Evolutionary conservation across 2,113 vertebrate genomes (phyloP).

Genomic region (Condylura cristata): DNA sequence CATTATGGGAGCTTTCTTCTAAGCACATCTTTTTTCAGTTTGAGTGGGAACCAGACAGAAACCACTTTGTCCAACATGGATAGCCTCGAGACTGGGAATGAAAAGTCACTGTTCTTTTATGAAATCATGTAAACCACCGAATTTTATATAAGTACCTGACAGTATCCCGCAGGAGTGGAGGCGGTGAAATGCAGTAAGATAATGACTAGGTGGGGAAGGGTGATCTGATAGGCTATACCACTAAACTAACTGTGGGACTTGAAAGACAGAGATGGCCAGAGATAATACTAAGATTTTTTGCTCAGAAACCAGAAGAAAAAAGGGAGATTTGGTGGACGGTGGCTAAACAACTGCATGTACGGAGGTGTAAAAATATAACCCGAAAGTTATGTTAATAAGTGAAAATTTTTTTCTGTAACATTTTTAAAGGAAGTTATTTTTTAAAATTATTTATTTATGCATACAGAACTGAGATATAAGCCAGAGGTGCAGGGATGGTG

Average conservation of each 20-base stretch:
- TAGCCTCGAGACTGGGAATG: not conserved
- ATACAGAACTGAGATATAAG: too few species aligned
- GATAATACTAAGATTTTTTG: not conserved
- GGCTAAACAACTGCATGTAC: too few species aligned
- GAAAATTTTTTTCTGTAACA: too few species aligned
- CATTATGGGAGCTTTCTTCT: not conserved
- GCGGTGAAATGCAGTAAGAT: not conserved
- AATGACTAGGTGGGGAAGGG: not conserved
- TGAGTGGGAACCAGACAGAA: not conserved
- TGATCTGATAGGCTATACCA: not conserved
- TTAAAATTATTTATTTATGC: too few species aligned
- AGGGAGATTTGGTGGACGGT: too few species aligned
- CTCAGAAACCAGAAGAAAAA: not conserved
- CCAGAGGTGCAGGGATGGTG: too few species aligned
- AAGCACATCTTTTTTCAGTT: not conserved
- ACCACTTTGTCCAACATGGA: not conserved
- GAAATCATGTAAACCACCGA: not conserved
- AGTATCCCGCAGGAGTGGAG: not conserved
- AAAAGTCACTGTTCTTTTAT: not conserved
- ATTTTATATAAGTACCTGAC: not conserved
- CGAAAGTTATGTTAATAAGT: too few species aligned
- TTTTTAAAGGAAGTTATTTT: too few species aligned
- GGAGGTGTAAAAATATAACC: too few species aligned
- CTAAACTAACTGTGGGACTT: too few species aligned
- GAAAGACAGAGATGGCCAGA: not conserved